Evolutionary conservation across 2,888 invertebrate genomes (phyloP), one percentile per base, ranked within the genome.

Genomic region (Athrips mouffetella): DNA sequence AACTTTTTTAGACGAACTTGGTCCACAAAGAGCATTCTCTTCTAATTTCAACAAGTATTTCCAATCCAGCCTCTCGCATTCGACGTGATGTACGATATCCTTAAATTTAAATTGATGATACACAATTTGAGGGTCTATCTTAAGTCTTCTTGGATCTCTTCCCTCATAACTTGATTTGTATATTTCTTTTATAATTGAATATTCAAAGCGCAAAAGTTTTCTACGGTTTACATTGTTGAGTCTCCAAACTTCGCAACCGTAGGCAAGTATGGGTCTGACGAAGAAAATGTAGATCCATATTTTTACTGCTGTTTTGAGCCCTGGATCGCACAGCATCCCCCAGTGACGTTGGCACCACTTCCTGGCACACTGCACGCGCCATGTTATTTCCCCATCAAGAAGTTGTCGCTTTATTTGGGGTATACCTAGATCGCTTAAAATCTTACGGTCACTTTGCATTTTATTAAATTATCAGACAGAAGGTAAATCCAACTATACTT

Each of bases 231-330:
- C 37, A 3, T 55, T 44, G 42, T 68, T 55, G 10, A 78, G 58
- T 1, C 50, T 56, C 80, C 80, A 80, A n/a, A 76, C 51, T 59
- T 80, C 80, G 52, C 79, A 80, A 2, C 76, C 77, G 42, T 78
- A 78, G 2, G 76, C 72, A 2, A 80, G 67, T 18, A 80, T 78
- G 3, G 80, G 76, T 42, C 70, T 65, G 2, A 80, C 66, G 50
- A 77, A 75, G 8, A 65, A 57, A 48, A 67, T 71, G 52, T 80
- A 80, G 3, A 80, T 30, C 33, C 67, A 56, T 47, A 71, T 76
- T 49, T 78, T 80, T 2, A 58, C 52, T 41, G 51, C 53, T n/a
- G 62, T 57, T 3, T 53, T 54, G 27, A 76, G 40, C n/a, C 57
- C 49, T n/a, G 71, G 65, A 52, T 67, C 53, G 29, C 58, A 57